Conservation (phyloP, 2,888 invertebrate genomes). For the Willowsia nigromaculata region DNA sequence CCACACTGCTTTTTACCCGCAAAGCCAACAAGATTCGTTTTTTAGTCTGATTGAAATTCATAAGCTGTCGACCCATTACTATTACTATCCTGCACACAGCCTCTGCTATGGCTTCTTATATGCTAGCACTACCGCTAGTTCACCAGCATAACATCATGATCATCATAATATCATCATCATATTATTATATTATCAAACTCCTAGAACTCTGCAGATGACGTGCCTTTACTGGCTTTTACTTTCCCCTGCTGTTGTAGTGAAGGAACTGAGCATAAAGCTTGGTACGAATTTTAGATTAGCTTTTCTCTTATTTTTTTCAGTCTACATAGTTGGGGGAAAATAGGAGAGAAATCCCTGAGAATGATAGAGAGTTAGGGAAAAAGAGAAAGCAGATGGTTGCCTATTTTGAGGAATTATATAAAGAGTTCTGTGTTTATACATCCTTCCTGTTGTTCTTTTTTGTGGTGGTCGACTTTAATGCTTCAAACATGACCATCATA, state of each 20-base stretch:
- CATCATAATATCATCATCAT: slow-evolving; percentile 28
- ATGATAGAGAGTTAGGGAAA: not conserved
- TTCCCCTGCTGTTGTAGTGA: not conserved
- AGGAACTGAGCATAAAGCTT: slow-evolving; percentile 1
- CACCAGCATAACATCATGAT: not conserved
- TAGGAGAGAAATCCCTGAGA: not conserved
- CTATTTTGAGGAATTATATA: not conserved
- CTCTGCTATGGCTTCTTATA: not conserved
- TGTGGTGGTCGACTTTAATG: not conserved
- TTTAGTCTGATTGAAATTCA: slow-evolving; percentile 61
- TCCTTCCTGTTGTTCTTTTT: slow-evolving; percentile 13
- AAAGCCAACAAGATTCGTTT: slow-evolving; percentile 23
- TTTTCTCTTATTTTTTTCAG: not conserved
- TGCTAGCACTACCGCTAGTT: not conserved
- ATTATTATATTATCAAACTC: slow-evolving; percentile 41
- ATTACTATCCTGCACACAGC: slow-evolving; percentile 17
- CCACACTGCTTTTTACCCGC: slow-evolving; percentile 16
- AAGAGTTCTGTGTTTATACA: not conserved
- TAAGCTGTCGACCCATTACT: slow-evolving; percentile 54
- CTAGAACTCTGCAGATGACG: slow-evolving; percentile 27
- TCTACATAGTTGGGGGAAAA: not conserved
- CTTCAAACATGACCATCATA: not conserved
- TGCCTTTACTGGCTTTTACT: not conserved
- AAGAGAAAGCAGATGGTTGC: not conserved
- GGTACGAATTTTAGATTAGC: slow-evolving; percentile 19